These are phyloP conservation scores for Bambusicola thoracicus DNA, from an alignment of 2,113 vertebrate genomes.

Conservation along the genomic window DNA sequence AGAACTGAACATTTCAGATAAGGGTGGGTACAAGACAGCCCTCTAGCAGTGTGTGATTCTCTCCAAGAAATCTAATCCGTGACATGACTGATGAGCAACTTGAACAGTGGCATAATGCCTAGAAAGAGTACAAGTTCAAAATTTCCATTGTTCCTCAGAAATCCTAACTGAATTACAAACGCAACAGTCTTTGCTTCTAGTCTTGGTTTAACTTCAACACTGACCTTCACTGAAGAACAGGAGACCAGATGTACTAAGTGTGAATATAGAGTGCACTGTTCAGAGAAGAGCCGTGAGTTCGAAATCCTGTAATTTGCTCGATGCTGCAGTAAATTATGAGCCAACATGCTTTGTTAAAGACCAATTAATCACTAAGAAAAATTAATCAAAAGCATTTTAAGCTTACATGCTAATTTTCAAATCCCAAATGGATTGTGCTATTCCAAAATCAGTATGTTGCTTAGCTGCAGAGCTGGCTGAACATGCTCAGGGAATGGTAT, in stretches of 20 bases:
- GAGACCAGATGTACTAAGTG: not conserved
- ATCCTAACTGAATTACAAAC: not conserved
- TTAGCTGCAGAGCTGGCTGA: not conserved
- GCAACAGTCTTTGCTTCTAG: not conserved
- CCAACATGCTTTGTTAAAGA: not conserved
- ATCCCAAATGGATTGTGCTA: not conserved
- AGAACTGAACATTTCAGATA: not conserved
- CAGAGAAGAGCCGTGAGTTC: not conserved
- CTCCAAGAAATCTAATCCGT: not conserved
- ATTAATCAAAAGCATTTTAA: constrained; percentile 9
- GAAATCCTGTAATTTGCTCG: not conserved
- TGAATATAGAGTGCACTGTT: not conserved
- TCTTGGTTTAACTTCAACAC: not conserved
- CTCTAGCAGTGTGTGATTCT: not conserved
- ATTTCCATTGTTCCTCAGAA: not conserved
- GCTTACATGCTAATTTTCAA: constrained; percentile 11
- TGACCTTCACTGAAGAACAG: not conserved
- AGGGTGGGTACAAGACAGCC: not conserved
- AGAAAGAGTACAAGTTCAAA: constrained; percentile 29
- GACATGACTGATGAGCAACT: constrained; percentile 33
- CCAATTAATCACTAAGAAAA: not conserved
- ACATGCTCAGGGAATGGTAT: not conserved
- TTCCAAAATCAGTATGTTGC: not conserved
- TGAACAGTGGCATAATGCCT: not conserved
- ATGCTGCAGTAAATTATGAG: not conserved